Evolutionary conservation across 2,888 invertebrate species (phyloP).

Genomic region (Sisyra terminalis): DNA sequence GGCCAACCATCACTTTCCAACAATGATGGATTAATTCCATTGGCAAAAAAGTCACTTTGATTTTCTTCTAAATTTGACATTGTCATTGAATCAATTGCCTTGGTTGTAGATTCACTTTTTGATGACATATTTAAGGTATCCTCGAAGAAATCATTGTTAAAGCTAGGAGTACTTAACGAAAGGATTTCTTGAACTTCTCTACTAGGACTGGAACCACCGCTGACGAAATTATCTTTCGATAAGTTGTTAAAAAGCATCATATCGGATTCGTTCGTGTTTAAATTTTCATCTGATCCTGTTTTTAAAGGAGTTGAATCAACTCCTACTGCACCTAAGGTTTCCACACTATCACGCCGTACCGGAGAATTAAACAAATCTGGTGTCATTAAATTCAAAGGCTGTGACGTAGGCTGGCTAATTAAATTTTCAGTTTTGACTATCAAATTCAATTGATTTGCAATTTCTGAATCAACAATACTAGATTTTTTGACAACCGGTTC

Average conservation of each 20-base stretch:
- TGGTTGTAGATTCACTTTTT: background rate
- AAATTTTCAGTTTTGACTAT: constrained; percentile 16
- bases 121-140: constrained; percentile 1
- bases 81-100: background rate
- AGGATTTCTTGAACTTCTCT: constrained; percentile 81
- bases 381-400: constrained; percentile 60
- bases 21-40: constrained; percentile 11
- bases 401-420: constrained; percentile 19
- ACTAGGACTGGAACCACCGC: constrained; percentile 80
- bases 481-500: constrained; percentile 3
- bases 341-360: constrained; percentile 29
- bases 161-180: constrained; percentile 31
- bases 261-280: background rate
- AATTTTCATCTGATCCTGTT: constrained; percentile 11
- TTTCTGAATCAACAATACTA: background rate
- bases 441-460: constrained; percentile 4
- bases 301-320: constrained; percentile 12
- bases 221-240: constrained; percentile 35
- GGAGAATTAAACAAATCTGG: constrained; percentile 68
- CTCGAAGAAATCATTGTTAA: constrained; percentile 7
- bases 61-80: constrained; percentile 6
- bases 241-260: constrained; percentile 2
- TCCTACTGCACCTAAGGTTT: constrained; percentile 15
- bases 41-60: background rate
- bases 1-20: constrained; percentile 24